Evolutionary conservation across 2,113 vertebrate species (phyloP), one percentile per base, ranked within the genome.

Genomic region (Oriolus oriolus): DNA sequence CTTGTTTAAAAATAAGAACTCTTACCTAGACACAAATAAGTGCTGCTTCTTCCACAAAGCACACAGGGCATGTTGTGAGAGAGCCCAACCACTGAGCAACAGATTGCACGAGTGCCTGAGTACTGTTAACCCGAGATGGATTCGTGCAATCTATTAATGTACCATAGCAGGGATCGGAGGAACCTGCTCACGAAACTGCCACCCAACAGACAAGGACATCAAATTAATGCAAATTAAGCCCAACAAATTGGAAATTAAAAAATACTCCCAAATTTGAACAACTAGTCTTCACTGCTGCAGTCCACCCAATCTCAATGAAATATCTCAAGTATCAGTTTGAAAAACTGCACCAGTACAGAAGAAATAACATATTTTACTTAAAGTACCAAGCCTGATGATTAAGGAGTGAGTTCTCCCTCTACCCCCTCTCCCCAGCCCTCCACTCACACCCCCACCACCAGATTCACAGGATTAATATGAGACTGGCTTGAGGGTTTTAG

Each of bases 381-480:
- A 91, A 88, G 71, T 39, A 93, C 41, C 44, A 63, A 84, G 82
- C 23, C 89, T 71, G 75, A 79, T 61, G 91, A 91, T 96, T 79
- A 87, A 79, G 76, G 64, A 89, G 49, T 13, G 6, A 68, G 59
- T 24, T 30, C 18, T n/a, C 49, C 61, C 60, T 70, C 65, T 70
- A 47, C 53, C 41, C n/a, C n/a, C 26, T 41, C 41, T 49, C 31
- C n/a, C 71, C 33, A 87, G 42, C 49, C 56, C 82, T 84, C 42
- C 37, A 24, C 63, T 52, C 54, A 59, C n/a, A 19, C 21, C 9
- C 80, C 47, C 54, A 26, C 20, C 49, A 16, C 63, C 47, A 90
- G 88, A 93, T 86, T 92, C 93, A 68, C 90, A 89, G 93, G 73
- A 95, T 95, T 92, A 95, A 94, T 90, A 84, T 63, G 70, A 95